Conservation (phyloP, 2,113 vertebrate genomes). For the Dipodomys merriami region DNA sequence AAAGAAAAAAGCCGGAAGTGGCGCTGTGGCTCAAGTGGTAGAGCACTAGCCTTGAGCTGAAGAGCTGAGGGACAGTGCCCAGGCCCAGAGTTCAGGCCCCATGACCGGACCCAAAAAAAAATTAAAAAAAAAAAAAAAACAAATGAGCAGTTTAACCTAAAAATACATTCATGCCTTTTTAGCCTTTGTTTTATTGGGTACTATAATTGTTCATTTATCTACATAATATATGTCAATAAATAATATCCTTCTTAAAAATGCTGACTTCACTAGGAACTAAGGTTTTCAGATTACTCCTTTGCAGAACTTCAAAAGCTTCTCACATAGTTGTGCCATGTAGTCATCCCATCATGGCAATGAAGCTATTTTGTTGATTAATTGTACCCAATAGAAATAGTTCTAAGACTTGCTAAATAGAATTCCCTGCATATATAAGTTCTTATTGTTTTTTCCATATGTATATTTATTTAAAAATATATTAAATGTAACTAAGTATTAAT, state of each 20-base stretch:
- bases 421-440: background rate
- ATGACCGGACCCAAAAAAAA: too few species aligned
- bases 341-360: background rate
- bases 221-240: background rate
- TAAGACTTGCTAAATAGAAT: background rate
- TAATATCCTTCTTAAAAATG: background rate
- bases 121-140: too few species aligned
- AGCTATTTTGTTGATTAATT: background rate
- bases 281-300: background rate
- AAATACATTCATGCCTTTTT: background rate
- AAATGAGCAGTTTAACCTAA: too few species aligned
- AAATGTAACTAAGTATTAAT: too few species aligned
- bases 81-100: too few species aligned
- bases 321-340: background rate
- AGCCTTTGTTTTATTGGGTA: background rate
- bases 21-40: too few species aligned
- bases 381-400: background rate
- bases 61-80: too few species aligned
- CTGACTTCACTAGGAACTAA: background rate
- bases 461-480: constrained; percentile 10
- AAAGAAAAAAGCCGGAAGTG: too few species aligned
- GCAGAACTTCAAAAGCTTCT: background rate
- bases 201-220: background rate
- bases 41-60: too few species aligned
- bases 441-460: background rate